Evolutionary conservation across 1,140 invertebrate species (phyloP).

Genomic region (Philaenus spumarius): DNA sequence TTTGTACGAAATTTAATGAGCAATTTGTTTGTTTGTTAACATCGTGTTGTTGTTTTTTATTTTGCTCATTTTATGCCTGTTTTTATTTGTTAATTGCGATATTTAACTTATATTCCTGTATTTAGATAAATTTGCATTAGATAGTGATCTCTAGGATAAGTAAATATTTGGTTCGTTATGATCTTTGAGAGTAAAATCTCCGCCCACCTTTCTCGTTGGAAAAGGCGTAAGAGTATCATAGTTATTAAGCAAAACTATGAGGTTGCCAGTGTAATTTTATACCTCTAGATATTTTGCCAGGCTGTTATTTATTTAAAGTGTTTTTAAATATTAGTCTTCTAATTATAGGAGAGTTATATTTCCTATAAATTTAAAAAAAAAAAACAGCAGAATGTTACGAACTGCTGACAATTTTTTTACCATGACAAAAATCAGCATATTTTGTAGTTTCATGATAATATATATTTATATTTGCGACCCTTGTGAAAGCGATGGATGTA

Average conservation of each 20-base stretch:
- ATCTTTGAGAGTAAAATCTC: slow-evolving; percentile 17
- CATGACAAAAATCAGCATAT: slow-evolving; percentile 17
- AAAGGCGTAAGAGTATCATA: slow-evolving; percentile 18
- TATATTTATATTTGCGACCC: slow-evolving; percentile 26
- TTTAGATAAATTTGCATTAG: slow-evolving; percentile 14
- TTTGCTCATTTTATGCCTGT: slow-evolving; percentile 12
- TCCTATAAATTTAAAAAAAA: slow-evolving; percentile 8
- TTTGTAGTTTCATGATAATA: slow-evolving; percentile 16
- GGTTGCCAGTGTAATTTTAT: slow-evolving; percentile 21
- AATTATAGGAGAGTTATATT: slow-evolving; percentile 3
- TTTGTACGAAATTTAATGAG: slow-evolving; percentile 16
- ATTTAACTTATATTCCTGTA: slow-evolving; percentile 6
- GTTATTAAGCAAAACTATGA: slow-evolving; percentile 15
- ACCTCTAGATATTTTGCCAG: slow-evolving; percentile 9
- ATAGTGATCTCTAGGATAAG: slow-evolving; percentile 16
- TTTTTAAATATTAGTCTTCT: slow-evolving; percentile 13
- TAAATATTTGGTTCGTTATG: slow-evolving; percentile 10
- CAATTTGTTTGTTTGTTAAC: slow-evolving; percentile 11
- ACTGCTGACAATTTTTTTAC: slow-evolving; percentile 19
- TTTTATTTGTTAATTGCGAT: slow-evolving; percentile 13
- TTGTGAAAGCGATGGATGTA: slow-evolving; percentile 30
- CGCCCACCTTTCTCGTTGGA: slow-evolving; percentile 32
- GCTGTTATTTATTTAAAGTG: slow-evolving; percentile 15
- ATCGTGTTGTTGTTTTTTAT: slow-evolving; percentile 12
- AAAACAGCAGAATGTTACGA: neutral